These are phyloP conservation scores for Isotomurus palustris DNA, from an alignment of 2,888 invertebrate species.

Conservation along the genomic window DNA sequence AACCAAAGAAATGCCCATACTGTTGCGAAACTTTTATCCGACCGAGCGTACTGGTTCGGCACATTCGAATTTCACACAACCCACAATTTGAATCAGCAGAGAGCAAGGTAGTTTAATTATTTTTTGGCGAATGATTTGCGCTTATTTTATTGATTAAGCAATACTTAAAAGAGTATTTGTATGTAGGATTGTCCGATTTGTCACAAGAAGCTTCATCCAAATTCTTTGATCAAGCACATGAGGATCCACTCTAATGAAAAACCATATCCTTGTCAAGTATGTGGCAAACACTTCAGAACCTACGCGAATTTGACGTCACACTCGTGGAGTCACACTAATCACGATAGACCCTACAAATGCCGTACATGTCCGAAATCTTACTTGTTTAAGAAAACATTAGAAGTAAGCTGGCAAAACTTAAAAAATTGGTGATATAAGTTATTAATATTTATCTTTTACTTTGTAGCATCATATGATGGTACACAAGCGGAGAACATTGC, in stretches of 20 bases:
- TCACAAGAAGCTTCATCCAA: slow-evolving; percentile 69
- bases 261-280: slow-evolving; percentile 74
- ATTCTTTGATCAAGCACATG: slow-evolving; percentile 74
- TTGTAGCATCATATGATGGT: slow-evolving; percentile 63
- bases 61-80: slow-evolving; percentile 75
- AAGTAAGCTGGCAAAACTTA: slow-evolving; percentile 53
- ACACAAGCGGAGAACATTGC: slow-evolving; percentile 74
- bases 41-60: slow-evolving; percentile 73
- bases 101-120: slow-evolving; percentile 60
- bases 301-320: slow-evolving; percentile 87
- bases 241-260: slow-evolving; percentile 70
- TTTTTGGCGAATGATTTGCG: background rate
- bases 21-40: slow-evolving; percentile 85
- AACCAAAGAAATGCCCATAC: slow-evolving; percentile 76
- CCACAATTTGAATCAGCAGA: slow-evolving; percentile 65
- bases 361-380: slow-evolving; percentile 77
- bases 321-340: slow-evolving; percentile 81
- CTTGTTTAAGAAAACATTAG: slow-evolving; percentile 71
- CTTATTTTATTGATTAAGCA: background rate
- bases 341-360: slow-evolving; percentile 80
- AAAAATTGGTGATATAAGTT: no score
- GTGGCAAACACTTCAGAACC: slow-evolving; percentile 79
- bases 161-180: slow-evolving; percentile 8
- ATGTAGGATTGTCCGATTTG: slow-evolving; percentile 66
- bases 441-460: background rate